Conservation (phyloP, 2,113 vertebrate species). For the Acinonyx jubatus region DNA sequence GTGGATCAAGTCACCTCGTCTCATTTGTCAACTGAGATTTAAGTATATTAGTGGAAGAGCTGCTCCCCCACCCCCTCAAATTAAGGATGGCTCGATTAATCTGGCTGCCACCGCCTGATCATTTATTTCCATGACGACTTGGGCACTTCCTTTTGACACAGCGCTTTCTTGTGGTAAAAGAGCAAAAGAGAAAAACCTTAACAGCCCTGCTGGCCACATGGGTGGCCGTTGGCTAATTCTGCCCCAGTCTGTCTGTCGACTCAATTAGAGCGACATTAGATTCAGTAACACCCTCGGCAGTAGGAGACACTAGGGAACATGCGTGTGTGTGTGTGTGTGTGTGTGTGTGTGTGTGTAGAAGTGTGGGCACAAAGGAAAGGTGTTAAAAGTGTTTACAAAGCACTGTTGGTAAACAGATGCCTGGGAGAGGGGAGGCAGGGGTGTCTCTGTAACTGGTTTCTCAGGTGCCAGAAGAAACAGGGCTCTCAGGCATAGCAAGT, state of each 20-base stretch:
- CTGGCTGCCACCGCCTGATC: neutral
- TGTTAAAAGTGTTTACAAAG: neutral
- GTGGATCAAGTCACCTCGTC: neutral
- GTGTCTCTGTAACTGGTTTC: neutral
- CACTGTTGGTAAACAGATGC: slow-evolving; percentile 52
- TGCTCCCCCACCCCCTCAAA: neutral
- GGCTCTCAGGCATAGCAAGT: neutral
- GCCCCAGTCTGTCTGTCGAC: neutral
- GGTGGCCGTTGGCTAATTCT: neutral
- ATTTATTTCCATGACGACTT: slow-evolving; percentile 64
- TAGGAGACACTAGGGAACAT: neutral
- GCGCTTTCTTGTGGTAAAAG: slow-evolving; percentile 14
- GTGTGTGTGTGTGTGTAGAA: neutral
- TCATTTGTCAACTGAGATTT: neutral
- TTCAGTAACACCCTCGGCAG: neutral
- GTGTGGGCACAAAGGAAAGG: neutral
- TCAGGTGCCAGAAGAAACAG: neutral
- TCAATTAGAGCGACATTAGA: neutral
- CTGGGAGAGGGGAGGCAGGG: neutral
- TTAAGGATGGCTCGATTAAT: neutral
- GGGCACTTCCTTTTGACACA: slow-evolving; percentile 43
- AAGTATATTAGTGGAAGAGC: neutral
- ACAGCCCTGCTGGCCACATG: neutral
- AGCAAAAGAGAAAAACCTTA: neutral
- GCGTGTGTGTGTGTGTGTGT: neutral